phyloP scores from a whole-genome alignment of 2,888 invertebrate species.

The Andrena haemorrhoa region DNA sequence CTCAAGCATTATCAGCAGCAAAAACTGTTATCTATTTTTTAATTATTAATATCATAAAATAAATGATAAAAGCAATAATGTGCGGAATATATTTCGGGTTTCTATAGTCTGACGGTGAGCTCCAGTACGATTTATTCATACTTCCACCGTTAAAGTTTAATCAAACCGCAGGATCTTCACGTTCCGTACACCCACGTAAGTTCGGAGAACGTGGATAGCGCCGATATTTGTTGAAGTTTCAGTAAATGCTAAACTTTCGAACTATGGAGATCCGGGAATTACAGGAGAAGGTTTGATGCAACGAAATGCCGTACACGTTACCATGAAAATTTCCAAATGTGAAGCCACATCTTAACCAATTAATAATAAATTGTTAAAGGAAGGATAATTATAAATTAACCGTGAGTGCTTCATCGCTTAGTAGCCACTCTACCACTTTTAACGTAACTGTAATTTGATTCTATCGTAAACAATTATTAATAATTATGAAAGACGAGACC shows the following conservation, averaged over 20 bases:
- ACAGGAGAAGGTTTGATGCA: conserved; percentile 22
- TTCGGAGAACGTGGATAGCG: conserved; percentile 36
- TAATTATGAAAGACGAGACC: too few relatives aligned
- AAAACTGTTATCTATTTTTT: background rate
- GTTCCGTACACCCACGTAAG: conserved; percentile 29
- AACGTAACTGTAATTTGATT: too few relatives aligned
- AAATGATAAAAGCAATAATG: background rate
- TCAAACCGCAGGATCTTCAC: conserved; percentile 50
- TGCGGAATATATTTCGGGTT: background rate
- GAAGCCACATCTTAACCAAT: too few relatives aligned
- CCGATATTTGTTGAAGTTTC: conserved; percentile 51
- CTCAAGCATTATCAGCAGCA: too few relatives aligned
- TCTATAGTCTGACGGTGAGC: background rate
- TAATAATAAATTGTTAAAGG: too few relatives aligned
- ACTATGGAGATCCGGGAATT: conserved; percentile 30
- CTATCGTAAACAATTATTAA: too few relatives aligned
- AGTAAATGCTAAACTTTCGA: conserved; percentile 41
- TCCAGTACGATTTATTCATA: conserved; percentile 28
- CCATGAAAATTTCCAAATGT: background rate
- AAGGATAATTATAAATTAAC: too few relatives aligned
- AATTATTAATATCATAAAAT: background rate
- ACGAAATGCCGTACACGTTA: conserved; percentile 7
- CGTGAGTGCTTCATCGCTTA: too few relatives aligned
- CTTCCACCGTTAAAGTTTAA: conserved; percentile 39
- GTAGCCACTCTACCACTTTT: too few relatives aligned